Percentiles rank a stretch among this genome's conserved stretches.
Conservation (phyloP, 2,113 vertebrate genomes). For the Alaudala cheleensis region DNA sequence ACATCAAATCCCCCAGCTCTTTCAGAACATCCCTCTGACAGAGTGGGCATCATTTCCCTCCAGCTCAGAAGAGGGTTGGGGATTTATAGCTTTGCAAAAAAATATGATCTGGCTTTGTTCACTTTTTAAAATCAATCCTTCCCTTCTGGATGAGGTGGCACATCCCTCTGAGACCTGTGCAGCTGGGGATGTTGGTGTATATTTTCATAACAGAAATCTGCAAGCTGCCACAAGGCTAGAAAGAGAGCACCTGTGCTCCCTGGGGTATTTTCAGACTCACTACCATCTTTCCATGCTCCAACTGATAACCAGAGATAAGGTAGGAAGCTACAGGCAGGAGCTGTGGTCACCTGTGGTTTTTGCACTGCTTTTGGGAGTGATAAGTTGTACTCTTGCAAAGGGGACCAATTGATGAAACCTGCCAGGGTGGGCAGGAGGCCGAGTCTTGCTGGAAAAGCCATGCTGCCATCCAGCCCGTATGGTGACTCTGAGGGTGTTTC, state of each 20-base stretch:
- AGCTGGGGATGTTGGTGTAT: background rate
- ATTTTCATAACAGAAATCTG: background rate
- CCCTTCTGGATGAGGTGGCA: background rate
- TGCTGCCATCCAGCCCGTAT: fast-evolving
- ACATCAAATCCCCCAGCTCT: background rate
- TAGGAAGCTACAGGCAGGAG: background rate
- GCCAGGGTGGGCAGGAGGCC: background rate
- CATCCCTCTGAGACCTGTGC: fast-evolving
- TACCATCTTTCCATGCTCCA: background rate
- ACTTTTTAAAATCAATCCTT: background rate
- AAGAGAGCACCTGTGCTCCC: background rate
- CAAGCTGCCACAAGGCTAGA: background rate
- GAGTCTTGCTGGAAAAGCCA: background rate
- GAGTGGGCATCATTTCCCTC: background rate
- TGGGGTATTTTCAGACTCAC: background rate
- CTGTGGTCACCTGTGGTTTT: background rate
- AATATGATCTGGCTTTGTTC: background rate
- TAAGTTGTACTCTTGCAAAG: background rate
- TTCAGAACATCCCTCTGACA: background rate
- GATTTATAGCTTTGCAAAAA: background rate
- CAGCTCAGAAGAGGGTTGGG: background rate
- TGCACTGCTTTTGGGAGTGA: fast-evolving
- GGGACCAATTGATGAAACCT: background rate
- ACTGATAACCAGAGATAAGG: background rate
- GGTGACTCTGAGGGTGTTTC: fast-evolving